These are phyloP conservation scores for Synanthedon formicaeformis DNA, from an alignment of 2,888 invertebrate species.

Conservation along the genomic window DNA sequence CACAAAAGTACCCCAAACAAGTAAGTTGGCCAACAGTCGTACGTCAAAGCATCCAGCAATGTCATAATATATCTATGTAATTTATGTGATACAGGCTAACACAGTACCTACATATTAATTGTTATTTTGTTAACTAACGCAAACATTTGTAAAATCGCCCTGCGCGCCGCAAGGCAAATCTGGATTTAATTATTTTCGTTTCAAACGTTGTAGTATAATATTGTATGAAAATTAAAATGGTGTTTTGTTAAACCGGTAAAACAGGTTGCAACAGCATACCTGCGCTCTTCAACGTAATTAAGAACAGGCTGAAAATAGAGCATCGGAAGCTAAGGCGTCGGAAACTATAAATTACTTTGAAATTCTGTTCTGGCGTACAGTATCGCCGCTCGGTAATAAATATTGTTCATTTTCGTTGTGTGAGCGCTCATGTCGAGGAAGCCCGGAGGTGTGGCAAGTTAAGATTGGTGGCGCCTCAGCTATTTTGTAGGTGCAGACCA, in stretches of 20 bases:
- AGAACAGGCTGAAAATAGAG: conserved; percentile 7
- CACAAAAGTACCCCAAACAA: no score
- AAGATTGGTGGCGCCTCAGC: conserved; percentile 1
- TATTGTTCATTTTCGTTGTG: conserved; percentile 60
- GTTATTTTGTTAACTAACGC: conserved; percentile 49
- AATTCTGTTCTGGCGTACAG: conserved; percentile 48
- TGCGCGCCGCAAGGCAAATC: conserved; percentile 18
- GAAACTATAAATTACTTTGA: conserved; percentile 59
- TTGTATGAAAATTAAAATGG: background rate
- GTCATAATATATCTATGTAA: no score
- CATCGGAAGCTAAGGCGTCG: conserved; percentile 36
- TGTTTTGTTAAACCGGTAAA: background rate
- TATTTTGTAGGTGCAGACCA: no score
- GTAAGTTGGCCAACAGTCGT: no score
- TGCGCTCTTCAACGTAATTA: conserved; percentile 1
- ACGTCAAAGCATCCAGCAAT: no score
- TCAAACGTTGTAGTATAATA: background rate
- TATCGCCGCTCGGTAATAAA: conserved; percentile 52
- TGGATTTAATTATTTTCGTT: conserved; percentile 11
- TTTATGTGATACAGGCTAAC: no score
- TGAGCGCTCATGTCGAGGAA: conserved; percentile 46
- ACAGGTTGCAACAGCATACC: background rate
- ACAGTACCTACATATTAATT: conserved; percentile 34
- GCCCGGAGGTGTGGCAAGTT: conserved; percentile 22
- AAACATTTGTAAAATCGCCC: conserved; percentile 33